Conservation (phyloP, 1,140 invertebrate species). For the Cheumatopsyche charites region DNA sequence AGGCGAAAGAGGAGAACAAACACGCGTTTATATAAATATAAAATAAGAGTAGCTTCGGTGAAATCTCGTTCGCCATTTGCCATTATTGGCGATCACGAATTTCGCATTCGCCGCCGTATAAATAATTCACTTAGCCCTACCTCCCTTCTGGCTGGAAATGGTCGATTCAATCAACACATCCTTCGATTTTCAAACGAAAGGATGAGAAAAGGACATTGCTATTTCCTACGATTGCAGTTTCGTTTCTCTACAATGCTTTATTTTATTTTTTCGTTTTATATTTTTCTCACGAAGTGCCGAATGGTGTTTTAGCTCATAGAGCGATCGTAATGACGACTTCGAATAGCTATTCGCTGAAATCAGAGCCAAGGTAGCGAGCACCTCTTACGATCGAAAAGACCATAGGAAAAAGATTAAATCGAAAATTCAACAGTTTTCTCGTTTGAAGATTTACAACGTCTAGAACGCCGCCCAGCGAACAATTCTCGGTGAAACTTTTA, state of each 20-base stretch:
- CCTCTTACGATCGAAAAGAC: too few species aligned
- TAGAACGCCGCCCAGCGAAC: neutral
- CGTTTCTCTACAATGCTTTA: too few species aligned
- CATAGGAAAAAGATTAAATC: too few species aligned
- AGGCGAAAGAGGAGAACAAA: neutral
- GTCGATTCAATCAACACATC: neutral
- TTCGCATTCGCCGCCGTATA: slow-evolving; percentile 17
- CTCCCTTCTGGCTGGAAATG: neutral
- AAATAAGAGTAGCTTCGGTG: too few species aligned
- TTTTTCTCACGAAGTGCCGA: neutral
- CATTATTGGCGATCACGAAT: slow-evolving; percentile 20
- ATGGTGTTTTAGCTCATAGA: neutral
- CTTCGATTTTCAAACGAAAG: neutral
- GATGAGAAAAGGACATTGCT: too few species aligned
- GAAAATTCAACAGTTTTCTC: neutral
- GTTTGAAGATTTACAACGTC: neutral
- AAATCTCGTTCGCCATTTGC: neutral
- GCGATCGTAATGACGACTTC: slow-evolving; percentile 1
- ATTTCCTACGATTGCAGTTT: too few species aligned
- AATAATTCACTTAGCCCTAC: slow-evolving; percentile 23
- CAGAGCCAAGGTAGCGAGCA: too few species aligned
- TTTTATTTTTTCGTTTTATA: too few species aligned
- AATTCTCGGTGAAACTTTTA: slow-evolving; percentile 7
- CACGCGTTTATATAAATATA: neutral
- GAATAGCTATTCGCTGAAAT: slow-evolving; percentile 19